phyloP scores from a whole-genome alignment of 1,140 invertebrate species.

The Nephila pilipes region DNA sequence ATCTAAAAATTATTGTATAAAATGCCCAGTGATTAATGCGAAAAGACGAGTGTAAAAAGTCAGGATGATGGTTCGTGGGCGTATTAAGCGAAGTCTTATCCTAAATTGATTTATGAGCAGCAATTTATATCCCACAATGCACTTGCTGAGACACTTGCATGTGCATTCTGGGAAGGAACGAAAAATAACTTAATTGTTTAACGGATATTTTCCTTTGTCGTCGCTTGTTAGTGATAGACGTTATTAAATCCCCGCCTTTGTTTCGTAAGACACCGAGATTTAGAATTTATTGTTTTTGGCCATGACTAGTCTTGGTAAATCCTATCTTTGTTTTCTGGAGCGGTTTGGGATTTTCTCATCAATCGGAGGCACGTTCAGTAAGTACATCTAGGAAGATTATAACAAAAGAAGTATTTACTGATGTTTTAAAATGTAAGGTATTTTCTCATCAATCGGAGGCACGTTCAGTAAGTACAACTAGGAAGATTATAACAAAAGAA shows the following conservation, averaged over 20 bases:
- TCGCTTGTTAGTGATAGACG: background rate
- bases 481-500: no score
- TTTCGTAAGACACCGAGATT: background rate
- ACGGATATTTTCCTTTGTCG: background rate
- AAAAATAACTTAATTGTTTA: slow-evolving; percentile 6
- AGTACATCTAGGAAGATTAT: no score
- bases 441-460: no score
- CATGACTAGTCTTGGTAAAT: background rate
- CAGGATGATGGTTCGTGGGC: background rate
- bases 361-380: background rate
- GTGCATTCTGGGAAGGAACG: background rate
- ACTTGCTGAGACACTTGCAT: background rate
- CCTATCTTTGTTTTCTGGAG: background rate
- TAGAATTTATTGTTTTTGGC: background rate
- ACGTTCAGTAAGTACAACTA: no score
- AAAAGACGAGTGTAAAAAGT: background rate
- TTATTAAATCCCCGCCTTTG: slow-evolving; percentile 18
- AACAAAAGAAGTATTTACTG: no score
- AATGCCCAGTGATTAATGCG: background rate
- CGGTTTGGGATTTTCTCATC: background rate
- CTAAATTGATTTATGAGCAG: slow-evolving; percentile 22
- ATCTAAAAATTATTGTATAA: background rate
- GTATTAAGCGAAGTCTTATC: background rate
- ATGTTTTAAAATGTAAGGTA: no score
- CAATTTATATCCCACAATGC: background rate